Evolutionary conservation across 92 coral and sea anemone genomes (phyloP).

Genomic region (Chrysogorgia sp.): DNA sequence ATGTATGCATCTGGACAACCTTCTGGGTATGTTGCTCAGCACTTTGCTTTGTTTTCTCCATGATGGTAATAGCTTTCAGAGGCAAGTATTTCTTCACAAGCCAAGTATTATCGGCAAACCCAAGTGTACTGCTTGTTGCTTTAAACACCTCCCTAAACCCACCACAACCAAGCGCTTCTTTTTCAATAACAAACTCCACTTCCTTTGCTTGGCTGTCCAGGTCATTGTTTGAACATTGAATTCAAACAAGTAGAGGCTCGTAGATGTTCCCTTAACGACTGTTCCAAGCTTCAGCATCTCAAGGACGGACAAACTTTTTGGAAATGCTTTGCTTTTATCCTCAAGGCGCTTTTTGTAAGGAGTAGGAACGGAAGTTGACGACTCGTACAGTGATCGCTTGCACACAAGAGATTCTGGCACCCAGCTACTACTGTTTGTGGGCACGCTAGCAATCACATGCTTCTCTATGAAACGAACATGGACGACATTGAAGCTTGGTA

Average conservation of each 20-base stretch:
- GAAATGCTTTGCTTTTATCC: constrained; percentile 37
- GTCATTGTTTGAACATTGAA: too few relatives aligned
- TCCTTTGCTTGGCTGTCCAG: too few relatives aligned
- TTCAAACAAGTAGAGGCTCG: constrained; percentile 47
- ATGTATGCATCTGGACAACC: constrained; percentile 31
- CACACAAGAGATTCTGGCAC: too few relatives aligned
- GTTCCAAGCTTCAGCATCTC: constrained; percentile 59
- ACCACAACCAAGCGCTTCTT: too few relatives aligned
- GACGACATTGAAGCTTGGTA: constrained; percentile 29
- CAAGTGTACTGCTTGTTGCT: background rate
- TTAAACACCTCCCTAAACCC: too few relatives aligned
- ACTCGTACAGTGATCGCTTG: too few relatives aligned
- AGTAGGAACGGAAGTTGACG: too few relatives aligned
- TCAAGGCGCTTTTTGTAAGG: too few relatives aligned
- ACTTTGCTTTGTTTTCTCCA: constrained; percentile 23
- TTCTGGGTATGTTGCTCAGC: constrained; percentile 14
- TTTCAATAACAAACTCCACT: too few relatives aligned
- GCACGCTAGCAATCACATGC: background rate
- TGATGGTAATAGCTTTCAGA: constrained; percentile 11
- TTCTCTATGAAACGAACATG: too few relatives aligned
- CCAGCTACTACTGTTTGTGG: too few relatives aligned
- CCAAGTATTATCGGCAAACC: constrained; percentile 18
- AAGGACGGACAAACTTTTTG: constrained; percentile 53
- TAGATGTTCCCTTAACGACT: constrained; percentile 31
- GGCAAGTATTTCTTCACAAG: constrained; percentile 29